These are phyloP conservation scores for Wiebesia pumilae DNA, from an alignment of 1,140 invertebrate species.

Conservation along the genomic window DNA sequence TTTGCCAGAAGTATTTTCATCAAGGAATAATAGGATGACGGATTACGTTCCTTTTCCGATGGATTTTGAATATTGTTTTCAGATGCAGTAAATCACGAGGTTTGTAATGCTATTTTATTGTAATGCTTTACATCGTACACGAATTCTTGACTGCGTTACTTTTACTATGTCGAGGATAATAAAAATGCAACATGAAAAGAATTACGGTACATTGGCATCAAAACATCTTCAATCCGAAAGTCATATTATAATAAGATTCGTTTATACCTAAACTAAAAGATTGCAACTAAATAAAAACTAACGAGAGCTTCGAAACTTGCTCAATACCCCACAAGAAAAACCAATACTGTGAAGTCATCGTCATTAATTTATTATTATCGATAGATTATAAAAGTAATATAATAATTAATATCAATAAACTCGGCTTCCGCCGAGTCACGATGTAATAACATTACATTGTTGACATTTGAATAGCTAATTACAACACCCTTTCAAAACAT, in stretches of 20 bases:
- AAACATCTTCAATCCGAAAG: background rate
- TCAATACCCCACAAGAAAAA: background rate
- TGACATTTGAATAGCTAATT: background rate
- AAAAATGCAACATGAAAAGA: background rate
- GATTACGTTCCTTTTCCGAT: background rate
- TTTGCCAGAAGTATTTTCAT: background rate
- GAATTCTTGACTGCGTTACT: background rate
- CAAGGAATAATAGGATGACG: slow-evolving; percentile 8
- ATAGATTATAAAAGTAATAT: background rate
- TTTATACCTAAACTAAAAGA: background rate
- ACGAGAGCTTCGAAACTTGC: background rate
- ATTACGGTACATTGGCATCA: background rate
- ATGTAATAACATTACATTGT: background rate
- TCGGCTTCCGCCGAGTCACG: background rate
- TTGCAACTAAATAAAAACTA: background rate
- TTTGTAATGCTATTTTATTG: background rate
- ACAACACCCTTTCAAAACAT: too few species aligned
- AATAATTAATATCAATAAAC: background rate
- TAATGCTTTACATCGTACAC: background rate
- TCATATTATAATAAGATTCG: background rate
- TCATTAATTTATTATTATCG: background rate
- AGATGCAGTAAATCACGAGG: background rate
- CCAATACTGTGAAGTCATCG: background rate
- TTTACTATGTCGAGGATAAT: background rate
- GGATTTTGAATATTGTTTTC: background rate